Percentiles rank a stretch among this genome's conserved stretches.
These are phyloP conservation scores for Siniperca knerii DNA, from an alignment of 2,113 vertebrate genomes.

Conservation along the genomic window DNA sequence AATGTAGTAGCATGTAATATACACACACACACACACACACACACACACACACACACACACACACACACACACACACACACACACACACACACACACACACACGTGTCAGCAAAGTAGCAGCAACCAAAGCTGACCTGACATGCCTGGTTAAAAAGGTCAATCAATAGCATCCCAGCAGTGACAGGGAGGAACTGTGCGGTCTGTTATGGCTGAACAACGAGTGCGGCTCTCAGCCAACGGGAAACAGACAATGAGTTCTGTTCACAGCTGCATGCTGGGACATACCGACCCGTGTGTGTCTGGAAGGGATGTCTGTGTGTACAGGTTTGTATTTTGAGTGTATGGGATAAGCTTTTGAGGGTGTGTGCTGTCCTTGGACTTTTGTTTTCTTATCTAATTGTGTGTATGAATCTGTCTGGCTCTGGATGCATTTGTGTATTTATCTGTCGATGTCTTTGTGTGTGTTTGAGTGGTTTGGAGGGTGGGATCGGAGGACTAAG, in stretches of 20 bases:
- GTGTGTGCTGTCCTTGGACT: slow-evolving; percentile 17
- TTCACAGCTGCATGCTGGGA: slow-evolving; percentile 42
- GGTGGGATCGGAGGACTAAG: not conserved
- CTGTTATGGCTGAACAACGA: slow-evolving; percentile 66
- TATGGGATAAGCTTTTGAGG: slow-evolving; percentile 30
- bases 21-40: not conserved
- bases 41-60: not conserved
- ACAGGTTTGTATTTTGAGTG: slow-evolving; percentile 39
- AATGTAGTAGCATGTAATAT: not conserved
- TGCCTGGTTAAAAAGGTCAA: slow-evolving; percentile 45
- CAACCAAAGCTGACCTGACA: slow-evolving; percentile 33
- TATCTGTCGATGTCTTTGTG: slow-evolving; percentile 15
- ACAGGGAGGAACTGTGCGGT: slow-evolving; percentile 15
- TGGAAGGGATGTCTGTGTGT: slow-evolving; percentile 66
- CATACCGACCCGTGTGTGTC: slow-evolving; percentile 34
- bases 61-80: not conserved
- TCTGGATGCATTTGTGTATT: slow-evolving; percentile 34
- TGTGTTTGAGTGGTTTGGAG: not conserved
- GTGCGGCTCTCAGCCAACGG: slow-evolving; percentile 52
- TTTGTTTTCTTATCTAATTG: slow-evolving; percentile 32
- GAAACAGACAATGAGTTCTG: slow-evolving; percentile 51
- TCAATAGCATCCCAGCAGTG: slow-evolving; percentile 45
- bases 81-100: not conserved
- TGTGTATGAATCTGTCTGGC: slow-evolving; percentile 45
- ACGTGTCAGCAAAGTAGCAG: not conserved